phyloP scores from a whole-genome alignment of 2,888 invertebrate genomes.

The Candidula unifasciata region DNA sequence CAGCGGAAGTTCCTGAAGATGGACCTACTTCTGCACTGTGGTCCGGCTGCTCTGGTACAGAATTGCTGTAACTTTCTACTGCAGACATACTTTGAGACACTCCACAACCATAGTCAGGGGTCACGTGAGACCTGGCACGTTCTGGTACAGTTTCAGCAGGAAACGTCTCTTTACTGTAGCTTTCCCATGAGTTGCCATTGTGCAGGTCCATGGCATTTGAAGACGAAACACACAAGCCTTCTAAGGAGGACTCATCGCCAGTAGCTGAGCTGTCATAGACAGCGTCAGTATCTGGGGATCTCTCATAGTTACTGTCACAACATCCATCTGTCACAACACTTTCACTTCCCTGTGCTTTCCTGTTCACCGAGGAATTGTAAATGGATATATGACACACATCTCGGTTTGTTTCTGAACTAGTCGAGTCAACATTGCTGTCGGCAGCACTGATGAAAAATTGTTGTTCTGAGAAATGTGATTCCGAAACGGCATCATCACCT shows the following conservation, averaged over 20 bases:
- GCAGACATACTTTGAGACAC: constrained; percentile 24
- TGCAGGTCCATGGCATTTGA: constrained; percentile 41
- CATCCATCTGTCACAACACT: constrained; percentile 12
- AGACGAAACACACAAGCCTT: constrained; percentile 50
- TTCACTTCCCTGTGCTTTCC: not conserved
- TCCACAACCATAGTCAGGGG: constrained; percentile 7
- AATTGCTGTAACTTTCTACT: not conserved
- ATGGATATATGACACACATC: not conserved
- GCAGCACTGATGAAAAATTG: constrained; percentile 17
- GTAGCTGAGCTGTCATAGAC: constrained; percentile 23
- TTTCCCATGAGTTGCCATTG: constrained; percentile 24
- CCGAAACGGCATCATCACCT: constrained; percentile 37
- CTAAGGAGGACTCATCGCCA: constrained; percentile 38
- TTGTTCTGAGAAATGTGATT: constrained; percentile 35
- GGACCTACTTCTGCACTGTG: constrained; percentile 24
- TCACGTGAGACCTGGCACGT: constrained; percentile 19
- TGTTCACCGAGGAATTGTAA: not conserved
- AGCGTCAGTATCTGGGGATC: constrained; percentile 14
- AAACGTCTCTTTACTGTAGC: not conserved
- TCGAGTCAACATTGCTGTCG: constrained; percentile 54
- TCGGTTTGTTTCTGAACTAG: constrained; percentile 37
- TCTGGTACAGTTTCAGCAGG: constrained; percentile 17
- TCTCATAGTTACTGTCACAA: constrained; percentile 56
- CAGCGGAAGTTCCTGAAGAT: constrained; percentile 18
- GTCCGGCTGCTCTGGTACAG: constrained; percentile 5